A percentile compares a stretch with the other conserved stretches of the same genome.
phyloP scores from a whole-genome alignment of 2,797 vertebrate species.

The Enteromius radiatus region DNA sequence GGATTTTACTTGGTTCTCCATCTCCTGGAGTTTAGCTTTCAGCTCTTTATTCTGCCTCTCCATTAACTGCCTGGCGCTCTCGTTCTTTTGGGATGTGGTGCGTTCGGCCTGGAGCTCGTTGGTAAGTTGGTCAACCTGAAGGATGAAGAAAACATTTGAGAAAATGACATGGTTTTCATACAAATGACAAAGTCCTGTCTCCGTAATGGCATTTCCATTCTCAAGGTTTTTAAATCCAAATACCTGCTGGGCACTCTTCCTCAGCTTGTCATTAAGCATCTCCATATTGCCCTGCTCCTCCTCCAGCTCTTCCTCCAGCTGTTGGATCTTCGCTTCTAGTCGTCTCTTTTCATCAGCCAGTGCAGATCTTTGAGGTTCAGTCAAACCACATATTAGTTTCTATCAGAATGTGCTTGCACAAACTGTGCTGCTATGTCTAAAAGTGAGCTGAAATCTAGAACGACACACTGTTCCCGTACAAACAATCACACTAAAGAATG shows the following conservation, averaged over 20 bases:
- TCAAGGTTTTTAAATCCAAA: slow-evolving; percentile 1
- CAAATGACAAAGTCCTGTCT: slow-evolving; percentile 1
- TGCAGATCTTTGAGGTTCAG: slow-evolving; percentile 74
- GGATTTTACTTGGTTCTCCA: slow-evolving; percentile 88
- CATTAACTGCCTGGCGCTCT: slow-evolving; percentile 89
- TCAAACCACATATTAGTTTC: slow-evolving; percentile 20
- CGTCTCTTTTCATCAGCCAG: slow-evolving; percentile 92
- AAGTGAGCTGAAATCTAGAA: not conserved
- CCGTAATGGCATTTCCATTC: slow-evolving; percentile 2
- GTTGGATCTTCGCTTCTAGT: slow-evolving; percentile 87
- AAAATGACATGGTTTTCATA: not conserved
- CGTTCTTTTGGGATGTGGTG: slow-evolving; percentile 84
- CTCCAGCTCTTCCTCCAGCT: slow-evolving; percentile 95
- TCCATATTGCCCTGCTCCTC: slow-evolving; percentile 93
- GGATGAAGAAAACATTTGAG: not conserved
- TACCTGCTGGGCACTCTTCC: slow-evolving; percentile 93
- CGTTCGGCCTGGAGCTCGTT: slow-evolving; percentile 89
- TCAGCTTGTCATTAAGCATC: slow-evolving; percentile 88
- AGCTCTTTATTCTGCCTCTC: slow-evolving; percentile 95
- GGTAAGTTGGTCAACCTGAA: slow-evolving; percentile 89
- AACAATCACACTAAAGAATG: slow-evolving; percentile 3
- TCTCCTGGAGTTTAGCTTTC: slow-evolving; percentile 90
- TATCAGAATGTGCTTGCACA: not conserved
- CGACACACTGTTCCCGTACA: slow-evolving; percentile 8
- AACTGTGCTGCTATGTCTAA: slow-evolving; percentile 11